A percentile compares a stretch with the other conserved stretches of the same genome.
Conservation (phyloP, 2,113 vertebrate species). For the Gasterosteus nipponicus region DNA sequence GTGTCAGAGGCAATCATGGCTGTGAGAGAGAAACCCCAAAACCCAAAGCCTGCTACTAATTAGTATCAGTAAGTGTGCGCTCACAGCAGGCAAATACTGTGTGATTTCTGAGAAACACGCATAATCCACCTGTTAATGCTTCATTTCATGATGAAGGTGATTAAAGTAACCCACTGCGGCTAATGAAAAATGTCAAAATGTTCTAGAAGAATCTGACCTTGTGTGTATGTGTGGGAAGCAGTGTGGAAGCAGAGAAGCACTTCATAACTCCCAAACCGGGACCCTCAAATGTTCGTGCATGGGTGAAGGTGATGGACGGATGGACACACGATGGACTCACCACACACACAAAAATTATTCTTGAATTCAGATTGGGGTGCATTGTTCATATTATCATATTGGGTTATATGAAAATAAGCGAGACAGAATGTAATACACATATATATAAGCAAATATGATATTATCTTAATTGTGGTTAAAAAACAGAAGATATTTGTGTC, state of each 20-base stretch:
- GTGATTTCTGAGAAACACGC: constrained; percentile 37
- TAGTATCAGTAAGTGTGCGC: constrained; percentile 43
- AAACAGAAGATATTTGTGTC: background rate
- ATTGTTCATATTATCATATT: background rate
- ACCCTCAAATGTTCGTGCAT: no score
- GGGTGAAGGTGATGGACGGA: no score
- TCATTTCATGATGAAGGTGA: constrained; percentile 50
- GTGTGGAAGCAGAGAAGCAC: constrained; percentile 1
- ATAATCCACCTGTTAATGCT: constrained; percentile 54
- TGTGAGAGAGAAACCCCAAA: constrained; percentile 41
- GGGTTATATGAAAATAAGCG: background rate
- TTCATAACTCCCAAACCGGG: no score
- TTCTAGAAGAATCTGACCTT: constrained; percentile 11
- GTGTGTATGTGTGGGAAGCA: background rate
- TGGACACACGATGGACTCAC: background rate
- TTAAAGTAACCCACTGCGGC: constrained; percentile 40
- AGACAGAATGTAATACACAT: background rate
- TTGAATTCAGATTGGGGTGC: background rate
- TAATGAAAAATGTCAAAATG: constrained; percentile 45
- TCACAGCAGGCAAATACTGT: constrained; percentile 40
- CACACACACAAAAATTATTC: background rate
- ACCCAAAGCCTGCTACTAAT: constrained; percentile 69
- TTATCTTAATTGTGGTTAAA: no score
- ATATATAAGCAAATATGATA: no score
- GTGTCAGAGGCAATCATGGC: constrained; percentile 63